These are phyloP conservation scores for Sinocyclocheilus maitianheensis DNA, from an alignment of 2,113 vertebrate species.

Conservation along the genomic window DNA sequence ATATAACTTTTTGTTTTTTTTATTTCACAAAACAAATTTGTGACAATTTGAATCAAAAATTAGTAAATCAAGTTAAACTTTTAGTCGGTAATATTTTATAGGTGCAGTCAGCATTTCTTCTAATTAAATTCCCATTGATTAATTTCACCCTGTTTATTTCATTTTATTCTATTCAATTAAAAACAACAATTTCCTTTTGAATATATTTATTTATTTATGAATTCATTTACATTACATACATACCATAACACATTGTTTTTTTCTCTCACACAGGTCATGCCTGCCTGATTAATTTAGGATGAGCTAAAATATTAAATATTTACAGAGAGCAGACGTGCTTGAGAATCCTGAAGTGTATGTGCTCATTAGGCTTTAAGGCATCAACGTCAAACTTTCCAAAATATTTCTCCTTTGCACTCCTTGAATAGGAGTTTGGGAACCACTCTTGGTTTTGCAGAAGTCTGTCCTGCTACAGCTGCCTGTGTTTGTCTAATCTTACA, in stretches of 20 bases:
- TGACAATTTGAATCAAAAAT: not conserved
- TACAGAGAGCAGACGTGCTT: slow-evolving; percentile 7
- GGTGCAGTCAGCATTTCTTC: not conserved
- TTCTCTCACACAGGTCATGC: not conserved
- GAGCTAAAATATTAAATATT: slow-evolving; percentile 23
- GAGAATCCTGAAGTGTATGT: not conserved
- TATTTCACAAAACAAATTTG: too few relatives aligned
- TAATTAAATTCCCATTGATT: not conserved
- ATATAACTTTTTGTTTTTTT: too few relatives aligned
- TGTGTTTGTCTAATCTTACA: not conserved
- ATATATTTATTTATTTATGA: not conserved
- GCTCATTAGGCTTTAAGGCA: not conserved
- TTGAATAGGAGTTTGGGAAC: slow-evolving; percentile 3
- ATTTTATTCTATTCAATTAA: not conserved
- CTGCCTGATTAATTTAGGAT: slow-evolving; percentile 6
- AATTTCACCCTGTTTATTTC: not conserved
- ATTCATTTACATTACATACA: not conserved
- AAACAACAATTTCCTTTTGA: not conserved
- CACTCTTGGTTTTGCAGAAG: not conserved
- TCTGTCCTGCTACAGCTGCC: not conserved
- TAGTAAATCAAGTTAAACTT: not conserved
- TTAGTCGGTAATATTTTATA: too few relatives aligned
- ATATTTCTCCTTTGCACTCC: slow-evolving; percentile 18
- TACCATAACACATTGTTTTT: not conserved
- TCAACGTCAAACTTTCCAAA: slow-evolving; percentile 10